phyloP scores from a whole-genome alignment of 2,888 invertebrate genomes.

The Ochropleura leucogaster region DNA sequence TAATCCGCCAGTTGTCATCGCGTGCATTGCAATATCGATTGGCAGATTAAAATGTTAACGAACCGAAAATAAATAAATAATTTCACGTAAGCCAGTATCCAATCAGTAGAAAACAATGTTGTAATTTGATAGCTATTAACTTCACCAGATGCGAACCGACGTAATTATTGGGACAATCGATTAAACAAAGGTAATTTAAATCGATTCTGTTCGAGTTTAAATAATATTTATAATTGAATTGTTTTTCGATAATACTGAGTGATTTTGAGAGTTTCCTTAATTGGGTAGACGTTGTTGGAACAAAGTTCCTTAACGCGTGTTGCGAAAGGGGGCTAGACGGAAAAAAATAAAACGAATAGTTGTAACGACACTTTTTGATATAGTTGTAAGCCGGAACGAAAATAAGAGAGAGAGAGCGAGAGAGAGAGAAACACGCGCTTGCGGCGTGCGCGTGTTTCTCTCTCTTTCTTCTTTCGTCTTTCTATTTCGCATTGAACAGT shows the following conservation, averaged over 20 bases:
- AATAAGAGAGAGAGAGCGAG: too few relatives aligned
- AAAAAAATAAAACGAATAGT: too few relatives aligned
- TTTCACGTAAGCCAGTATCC: slow-evolving; percentile 65
- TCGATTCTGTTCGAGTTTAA: slow-evolving; percentile 55
- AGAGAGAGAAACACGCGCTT: too few relatives aligned
- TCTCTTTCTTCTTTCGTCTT: too few relatives aligned
- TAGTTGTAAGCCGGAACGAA: too few relatives aligned
- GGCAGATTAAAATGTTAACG: slow-evolving; percentile 25
- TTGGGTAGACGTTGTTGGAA: background rate
- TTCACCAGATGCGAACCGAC: slow-evolving; percentile 53
- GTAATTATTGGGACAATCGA: slow-evolving; percentile 71
- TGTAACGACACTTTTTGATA: too few relatives aligned
- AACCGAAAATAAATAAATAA: slow-evolving; percentile 58
- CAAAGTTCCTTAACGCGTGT: too few relatives aligned
- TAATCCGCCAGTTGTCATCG: slow-evolving; percentile 6
- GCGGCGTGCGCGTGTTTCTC: too few relatives aligned
- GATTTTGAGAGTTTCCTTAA: background rate
- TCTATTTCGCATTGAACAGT: too few relatives aligned
- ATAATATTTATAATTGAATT: slow-evolving; percentile 21
- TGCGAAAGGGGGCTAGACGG: too few relatives aligned
- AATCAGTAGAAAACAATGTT: slow-evolving; percentile 69
- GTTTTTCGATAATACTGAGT: slow-evolving; percentile 6
- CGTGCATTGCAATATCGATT: slow-evolving; percentile 7
- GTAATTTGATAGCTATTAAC: slow-evolving; percentile 74
- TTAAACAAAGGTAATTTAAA: slow-evolving; percentile 70